Evolutionary conservation across 2,113 vertebrate genomes (phyloP), one percentile per base, ranked within the genome.

Genomic region (Pedetes capensis): DNA sequence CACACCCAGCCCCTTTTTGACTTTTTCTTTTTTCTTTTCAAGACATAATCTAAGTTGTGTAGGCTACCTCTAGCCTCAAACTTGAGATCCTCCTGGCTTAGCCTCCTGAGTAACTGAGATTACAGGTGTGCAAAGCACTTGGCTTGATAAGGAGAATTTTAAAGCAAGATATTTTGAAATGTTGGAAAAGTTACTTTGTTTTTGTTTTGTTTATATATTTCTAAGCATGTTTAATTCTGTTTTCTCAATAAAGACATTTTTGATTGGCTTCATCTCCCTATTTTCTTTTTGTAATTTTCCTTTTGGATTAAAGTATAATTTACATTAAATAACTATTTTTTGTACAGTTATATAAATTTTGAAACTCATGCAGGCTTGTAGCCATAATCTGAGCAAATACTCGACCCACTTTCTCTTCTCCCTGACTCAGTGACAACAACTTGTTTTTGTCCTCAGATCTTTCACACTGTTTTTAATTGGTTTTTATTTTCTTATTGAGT

Each of bases 111-210:
- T n/a, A n/a, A n/a, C n/a, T n/a, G n/a, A n/a, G n/a, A n/a, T n/a
- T n/a, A n/a, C n/a, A n/a, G n/a, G n/a, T n/a, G n/a, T n/a, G n/a
- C n/a, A n/a, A n/a, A n/a, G n/a, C n/a, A n/a, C n/a, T n/a, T n/a
- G n/a, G n/a, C n/a, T n/a, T n/a, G n/a, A n/a, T n/a, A n/a, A 51
- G 29, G 25, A 75, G 2, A 53, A 49, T 66, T 89, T 42, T 66
- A 85, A 90, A 72, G n/a, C n/a, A 83, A 66, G 13, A 55, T 34
- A 89, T 71, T 84, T 64, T 66, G 11, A 85, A 93, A 86, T 59
- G 23, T 42, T 57, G 2, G 55, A 78, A 66, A 47, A 1, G n/a
- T n/a, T n/a, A n/a, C n/a, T 61, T n/a, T 20, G 57, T 74, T 44
- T 25, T 7, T 57, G 57, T 72, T 59, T 71, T 42, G 42, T 57